Percentiles rank a stretch among this genome's conserved stretches.
Evolutionary conservation across 1,140 invertebrate species (phyloP).

Genomic region (Aethina tumida): DNA sequence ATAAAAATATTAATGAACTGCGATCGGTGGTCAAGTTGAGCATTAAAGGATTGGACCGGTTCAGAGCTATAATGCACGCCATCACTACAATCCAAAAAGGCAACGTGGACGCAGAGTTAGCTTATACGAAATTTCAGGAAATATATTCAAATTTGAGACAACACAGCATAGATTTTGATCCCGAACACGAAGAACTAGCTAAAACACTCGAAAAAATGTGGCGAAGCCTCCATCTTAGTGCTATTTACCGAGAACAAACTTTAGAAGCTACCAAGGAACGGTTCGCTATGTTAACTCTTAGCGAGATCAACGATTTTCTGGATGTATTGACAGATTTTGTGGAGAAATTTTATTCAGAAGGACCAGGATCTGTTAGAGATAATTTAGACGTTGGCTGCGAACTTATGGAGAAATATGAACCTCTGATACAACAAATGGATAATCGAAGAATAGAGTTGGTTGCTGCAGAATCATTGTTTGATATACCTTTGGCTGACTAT

Average conservation of each 20-base stretch:
- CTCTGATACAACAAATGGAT: conserved; percentile 57
- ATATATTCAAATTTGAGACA: conserved; percentile 32
- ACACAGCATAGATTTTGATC: conserved; percentile 35
- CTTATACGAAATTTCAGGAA: conserved; percentile 57
- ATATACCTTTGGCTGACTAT: conserved; percentile 72
- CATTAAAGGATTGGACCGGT: conserved; percentile 65
- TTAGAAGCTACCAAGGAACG: conserved; percentile 63
- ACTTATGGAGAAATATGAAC: conserved; percentile 60
- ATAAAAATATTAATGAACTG: conserved; percentile 47
- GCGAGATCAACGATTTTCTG: conserved; percentile 63
- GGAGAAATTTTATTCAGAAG: conserved; percentile 59
- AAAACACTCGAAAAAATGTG: conserved; percentile 53
- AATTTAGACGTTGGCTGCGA: conserved; percentile 63
- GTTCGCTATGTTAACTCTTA: conserved; percentile 65
- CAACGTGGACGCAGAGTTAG: conserved; percentile 64
- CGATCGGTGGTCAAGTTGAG: conserved; percentile 53
- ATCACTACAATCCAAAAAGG: conserved; percentile 64
- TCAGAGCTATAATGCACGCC: conserved; percentile 74
- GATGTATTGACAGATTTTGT: conserved; percentile 56
- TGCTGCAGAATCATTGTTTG: conserved; percentile 77
- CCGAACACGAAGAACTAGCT: conserved; percentile 46
- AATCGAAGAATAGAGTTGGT: conserved; percentile 54
- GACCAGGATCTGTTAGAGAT: conserved; percentile 64
- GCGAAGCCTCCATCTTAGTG: conserved; percentile 54
- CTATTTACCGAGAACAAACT: conserved; percentile 54